Conservation (phyloP, 2,113 vertebrate genomes). For the Columba livia region DNA sequence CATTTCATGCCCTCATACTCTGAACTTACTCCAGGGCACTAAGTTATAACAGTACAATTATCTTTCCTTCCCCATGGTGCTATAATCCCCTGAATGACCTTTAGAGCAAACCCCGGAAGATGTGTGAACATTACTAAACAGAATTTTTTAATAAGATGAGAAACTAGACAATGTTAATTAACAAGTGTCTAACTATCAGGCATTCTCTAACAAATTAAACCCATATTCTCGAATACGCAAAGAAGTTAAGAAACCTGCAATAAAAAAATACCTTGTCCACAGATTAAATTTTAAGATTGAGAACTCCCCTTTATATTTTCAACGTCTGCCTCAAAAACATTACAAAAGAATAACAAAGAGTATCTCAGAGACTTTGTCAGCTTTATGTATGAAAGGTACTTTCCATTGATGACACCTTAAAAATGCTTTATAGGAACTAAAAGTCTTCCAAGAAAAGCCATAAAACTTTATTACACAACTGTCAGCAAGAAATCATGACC, state of each 20-base stretch:
- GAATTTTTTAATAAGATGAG: neutral
- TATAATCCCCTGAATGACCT: neutral
- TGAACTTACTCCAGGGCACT: accelerated
- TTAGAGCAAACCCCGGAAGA: neutral
- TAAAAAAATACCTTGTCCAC: neutral
- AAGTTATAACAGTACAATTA: neutral
- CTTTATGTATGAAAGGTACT: neutral
- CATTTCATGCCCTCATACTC: neutral
- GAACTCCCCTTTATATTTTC: neutral
- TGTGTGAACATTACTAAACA: neutral
- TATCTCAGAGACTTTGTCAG: neutral
- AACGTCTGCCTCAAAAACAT: neutral
- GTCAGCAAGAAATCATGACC: neutral
- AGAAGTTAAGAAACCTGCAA: neutral
- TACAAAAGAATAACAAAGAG: neutral
- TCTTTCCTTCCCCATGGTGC: neutral
- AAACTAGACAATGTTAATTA: neutral
- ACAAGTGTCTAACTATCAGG: neutral
- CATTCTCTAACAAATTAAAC: neutral
- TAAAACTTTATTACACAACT: neutral
- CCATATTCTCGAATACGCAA: neutral
- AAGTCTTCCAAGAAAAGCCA: neutral
- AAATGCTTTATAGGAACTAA: neutral
- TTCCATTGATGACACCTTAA: neutral
- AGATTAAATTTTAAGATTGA: neutral